phyloP scores from a whole-genome alignment of 2,113 vertebrate genomes.

The Oxyruncus cristatus region DNA sequence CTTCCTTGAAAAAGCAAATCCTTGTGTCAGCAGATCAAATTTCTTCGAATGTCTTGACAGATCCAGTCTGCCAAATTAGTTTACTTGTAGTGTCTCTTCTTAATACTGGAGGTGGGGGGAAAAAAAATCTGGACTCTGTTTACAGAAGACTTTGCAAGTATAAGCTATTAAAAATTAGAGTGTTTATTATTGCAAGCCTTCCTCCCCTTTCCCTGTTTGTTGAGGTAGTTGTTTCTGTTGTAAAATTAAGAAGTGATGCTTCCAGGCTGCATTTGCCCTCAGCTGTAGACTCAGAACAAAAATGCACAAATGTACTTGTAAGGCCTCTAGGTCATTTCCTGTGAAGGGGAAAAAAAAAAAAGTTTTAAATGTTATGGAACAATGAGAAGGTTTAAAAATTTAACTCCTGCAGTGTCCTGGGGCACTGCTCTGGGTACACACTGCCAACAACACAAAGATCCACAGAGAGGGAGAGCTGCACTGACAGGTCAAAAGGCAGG shows the following conservation, averaged over 20 bases:
- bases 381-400: slow-evolving; percentile 52
- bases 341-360: slow-evolving; percentile 14
- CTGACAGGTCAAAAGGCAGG: background rate
- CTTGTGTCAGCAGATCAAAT: slow-evolving; percentile 61
- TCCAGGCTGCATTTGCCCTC: slow-evolving; percentile 79
- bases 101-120: background rate
- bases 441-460: background rate
- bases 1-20: slow-evolving; percentile 65
- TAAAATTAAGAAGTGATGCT: slow-evolving; percentile 83
- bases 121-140: slow-evolving; percentile 31
- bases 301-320: slow-evolving; percentile 88
- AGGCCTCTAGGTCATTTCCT: slow-evolving; percentile 99
- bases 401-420: background rate
- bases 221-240: slow-evolving; percentile 93
- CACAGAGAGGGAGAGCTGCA: background rate
- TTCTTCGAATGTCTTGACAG: slow-evolving; percentile 76
- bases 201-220: slow-evolving; percentile 76
- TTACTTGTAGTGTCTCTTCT: slow-evolving; percentile 71
- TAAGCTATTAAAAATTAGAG: slow-evolving; percentile 58
- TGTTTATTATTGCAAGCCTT: slow-evolving; percentile 77
- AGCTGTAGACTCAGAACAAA: slow-evolving; percentile 79
- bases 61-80: slow-evolving; percentile 88
- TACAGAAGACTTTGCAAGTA: slow-evolving; percentile 65
- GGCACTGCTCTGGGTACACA: background rate
- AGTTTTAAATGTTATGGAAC: slow-evolving; percentile 57